phyloP scores from a whole-genome alignment of 2,888 invertebrate species.

The Nomada ferruginata region DNA sequence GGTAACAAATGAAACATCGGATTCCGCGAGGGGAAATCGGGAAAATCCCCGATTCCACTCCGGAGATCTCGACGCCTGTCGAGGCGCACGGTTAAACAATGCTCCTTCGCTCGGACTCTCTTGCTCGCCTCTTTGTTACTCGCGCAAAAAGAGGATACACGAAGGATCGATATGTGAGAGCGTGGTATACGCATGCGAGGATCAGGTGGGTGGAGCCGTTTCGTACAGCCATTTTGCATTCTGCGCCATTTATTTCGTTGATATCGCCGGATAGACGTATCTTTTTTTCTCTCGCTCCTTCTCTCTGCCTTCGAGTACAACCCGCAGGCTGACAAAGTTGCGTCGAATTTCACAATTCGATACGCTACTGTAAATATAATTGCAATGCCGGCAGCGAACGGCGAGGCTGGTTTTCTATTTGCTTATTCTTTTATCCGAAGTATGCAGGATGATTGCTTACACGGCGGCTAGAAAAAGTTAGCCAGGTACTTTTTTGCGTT shows the following conservation, averaged over 20 bases:
- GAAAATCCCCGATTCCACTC: conserved; percentile 26
- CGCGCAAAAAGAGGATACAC: conserved; percentile 45
- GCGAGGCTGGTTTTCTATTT: conserved; percentile 66
- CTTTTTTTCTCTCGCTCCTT: background rate
- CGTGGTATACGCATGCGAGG: conserved; percentile 70
- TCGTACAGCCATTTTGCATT: conserved; percentile 66
- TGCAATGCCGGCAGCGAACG: conserved; percentile 38
- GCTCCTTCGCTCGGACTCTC: conserved; percentile 17
- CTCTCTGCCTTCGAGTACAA: background rate
- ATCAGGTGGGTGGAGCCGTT: conserved; percentile 71
- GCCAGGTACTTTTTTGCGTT: background rate
- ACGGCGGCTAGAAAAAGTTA: conserved; percentile 42
- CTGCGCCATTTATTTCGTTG: conserved; percentile 47
- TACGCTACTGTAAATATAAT: conserved; percentile 48
- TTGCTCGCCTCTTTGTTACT: conserved; percentile 15
- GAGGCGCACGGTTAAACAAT: conserved; percentile 31
- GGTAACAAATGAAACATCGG: conserved; percentile 8
- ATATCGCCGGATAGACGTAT: background rate
- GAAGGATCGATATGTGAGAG: conserved; percentile 63
- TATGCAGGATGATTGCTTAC: conserved; percentile 54
- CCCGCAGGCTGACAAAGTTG: conserved; percentile 37
- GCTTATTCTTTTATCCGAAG: conserved; percentile 64
- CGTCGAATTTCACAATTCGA: conserved; percentile 45
- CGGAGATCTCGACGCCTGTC: conserved; percentile 69
- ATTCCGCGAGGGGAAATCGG: conserved; percentile 37